Conservation (phyloP, 2,113 vertebrate species). For the Meles meles region DNA sequence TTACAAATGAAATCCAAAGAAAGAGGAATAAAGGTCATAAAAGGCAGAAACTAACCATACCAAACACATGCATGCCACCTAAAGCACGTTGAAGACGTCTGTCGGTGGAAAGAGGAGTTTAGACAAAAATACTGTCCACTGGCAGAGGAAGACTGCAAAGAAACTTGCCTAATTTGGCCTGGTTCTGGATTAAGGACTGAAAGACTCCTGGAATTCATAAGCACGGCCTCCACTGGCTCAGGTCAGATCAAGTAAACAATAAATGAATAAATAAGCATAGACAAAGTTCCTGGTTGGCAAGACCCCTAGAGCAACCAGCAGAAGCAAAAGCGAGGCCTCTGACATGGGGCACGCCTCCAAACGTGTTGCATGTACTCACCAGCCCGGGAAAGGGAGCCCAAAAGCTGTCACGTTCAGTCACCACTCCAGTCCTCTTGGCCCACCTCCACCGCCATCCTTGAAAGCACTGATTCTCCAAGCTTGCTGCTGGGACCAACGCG, state of each 20-base stretch:
- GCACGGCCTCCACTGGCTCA: neutral
- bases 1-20: neutral
- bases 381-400: rapidly evolving
- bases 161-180: neutral
- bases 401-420: neutral
- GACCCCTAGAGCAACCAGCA: neutral
- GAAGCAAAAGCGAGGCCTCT: neutral
- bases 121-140: neutral
- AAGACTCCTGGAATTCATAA: neutral
- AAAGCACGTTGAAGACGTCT: neutral
- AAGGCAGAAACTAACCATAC: neutral
- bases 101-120: neutral
- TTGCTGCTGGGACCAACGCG: neutral
- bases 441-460: neutral
- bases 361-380: neutral
- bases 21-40: neutral
- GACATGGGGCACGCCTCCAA: too few relatives aligned
- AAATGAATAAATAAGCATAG: neutral
- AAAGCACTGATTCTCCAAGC: neutral
- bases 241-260: neutral
- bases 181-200: neutral
- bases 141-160: neutral
- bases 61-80: neutral
- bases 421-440: neutral
- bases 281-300: neutral